A percentile compares a stretch with the other conserved stretches of the same genome.
Conservation (phyloP, 2,113 vertebrate genomes). For the Sprattus sprattus region DNA sequence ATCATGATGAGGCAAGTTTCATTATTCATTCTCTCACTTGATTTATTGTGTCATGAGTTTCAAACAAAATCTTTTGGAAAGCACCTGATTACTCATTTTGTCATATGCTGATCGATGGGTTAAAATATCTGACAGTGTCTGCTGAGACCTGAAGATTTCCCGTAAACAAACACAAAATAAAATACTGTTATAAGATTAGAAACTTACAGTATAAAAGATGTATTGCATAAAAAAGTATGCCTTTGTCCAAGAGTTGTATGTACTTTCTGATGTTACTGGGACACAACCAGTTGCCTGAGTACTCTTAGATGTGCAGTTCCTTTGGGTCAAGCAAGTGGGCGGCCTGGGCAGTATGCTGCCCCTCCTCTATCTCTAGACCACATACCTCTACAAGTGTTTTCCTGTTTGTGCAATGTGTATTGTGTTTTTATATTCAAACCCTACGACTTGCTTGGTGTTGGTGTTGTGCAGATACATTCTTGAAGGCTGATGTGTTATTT, state of each 20-base stretch:
- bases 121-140: too few species aligned
- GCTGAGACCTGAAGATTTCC: too few species aligned
- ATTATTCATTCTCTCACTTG: not conserved
- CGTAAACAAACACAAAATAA: not conserved
- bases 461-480: not conserved
- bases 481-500: not conserved
- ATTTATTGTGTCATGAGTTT: not conserved
- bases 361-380: too few species aligned
- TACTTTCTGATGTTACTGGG: not conserved
- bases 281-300: not conserved
- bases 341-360: too few species aligned
- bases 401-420: not conserved
- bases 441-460: not conserved
- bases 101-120: too few species aligned
- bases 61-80: not conserved
- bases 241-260: not conserved
- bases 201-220: too few species aligned
- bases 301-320: not conserved
- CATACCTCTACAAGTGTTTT: not conserved
- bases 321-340: too few species aligned
- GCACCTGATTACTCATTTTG: not conserved
- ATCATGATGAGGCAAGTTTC: conserved; percentile 11
- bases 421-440: not conserved
- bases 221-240: not conserved
- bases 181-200: too few species aligned